Evolutionary conservation across 2,888 invertebrate species (phyloP).

Genomic region (Drosophila prostipennis): DNA sequence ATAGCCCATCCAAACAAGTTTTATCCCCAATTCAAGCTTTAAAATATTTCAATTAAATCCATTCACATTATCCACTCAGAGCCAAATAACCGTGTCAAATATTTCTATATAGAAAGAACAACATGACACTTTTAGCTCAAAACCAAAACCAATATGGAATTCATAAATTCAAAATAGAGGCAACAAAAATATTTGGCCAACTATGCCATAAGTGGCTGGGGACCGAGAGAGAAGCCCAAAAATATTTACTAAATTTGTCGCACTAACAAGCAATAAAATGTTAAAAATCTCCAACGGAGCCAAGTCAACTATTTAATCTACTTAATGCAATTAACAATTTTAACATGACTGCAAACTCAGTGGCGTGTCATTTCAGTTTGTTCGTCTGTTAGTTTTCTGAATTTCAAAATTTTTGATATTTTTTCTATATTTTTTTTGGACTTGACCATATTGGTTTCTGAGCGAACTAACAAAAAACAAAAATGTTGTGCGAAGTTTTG

Average conservation of each 20-base stretch:
- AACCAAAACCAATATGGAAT: constrained; percentile 56
- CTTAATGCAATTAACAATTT: constrained; percentile 83
- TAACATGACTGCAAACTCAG: constrained; percentile 78
- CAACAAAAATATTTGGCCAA: constrained; percentile 28
- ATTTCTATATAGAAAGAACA: constrained; percentile 67
- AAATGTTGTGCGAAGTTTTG: constrained; percentile 56
- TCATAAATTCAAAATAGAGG: constrained; percentile 68
- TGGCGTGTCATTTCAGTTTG: constrained; percentile 59
- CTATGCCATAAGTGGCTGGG: constrained; percentile 47
- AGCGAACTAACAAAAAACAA: constrained; percentile 16
- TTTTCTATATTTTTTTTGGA: constrained; percentile 33
- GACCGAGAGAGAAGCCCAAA: constrained; percentile 56
- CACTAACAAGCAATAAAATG: constrained; percentile 82
- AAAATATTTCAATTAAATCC: constrained; percentile 45
- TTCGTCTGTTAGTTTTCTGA: constrained; percentile 17
- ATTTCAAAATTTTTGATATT: constrained; percentile 39
- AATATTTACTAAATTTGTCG: constrained; percentile 80
- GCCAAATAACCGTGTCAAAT: constrained; percentile 74
- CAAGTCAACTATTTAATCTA: constrained; percentile 81
- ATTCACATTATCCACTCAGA: constrained; percentile 54
- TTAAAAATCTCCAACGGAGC: constrained; percentile 75
- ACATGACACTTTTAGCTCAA: constrained; percentile 71
- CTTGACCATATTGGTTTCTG: constrained; percentile 46
- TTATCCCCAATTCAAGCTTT: not conserved
- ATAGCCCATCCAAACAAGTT: not conserved